Percentiles rank a stretch among this genome's conserved stretches.
Evolutionary conservation across 2,797 vertebrate species (phyloP).

Genomic region (Phyllotis vaccarum): DNA sequence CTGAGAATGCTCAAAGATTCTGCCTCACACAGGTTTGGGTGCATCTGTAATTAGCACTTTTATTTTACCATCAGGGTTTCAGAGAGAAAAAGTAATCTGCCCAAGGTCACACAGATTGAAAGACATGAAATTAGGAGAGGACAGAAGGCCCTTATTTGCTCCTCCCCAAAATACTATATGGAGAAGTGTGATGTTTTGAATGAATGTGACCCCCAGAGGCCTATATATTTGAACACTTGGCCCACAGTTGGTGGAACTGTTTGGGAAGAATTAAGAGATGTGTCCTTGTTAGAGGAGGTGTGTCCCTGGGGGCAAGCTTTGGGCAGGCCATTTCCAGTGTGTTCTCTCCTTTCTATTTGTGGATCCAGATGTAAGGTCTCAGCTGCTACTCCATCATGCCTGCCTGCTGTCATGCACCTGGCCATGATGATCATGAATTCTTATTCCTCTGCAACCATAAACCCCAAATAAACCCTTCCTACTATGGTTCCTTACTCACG

Average conservation of each 20-base stretch:
- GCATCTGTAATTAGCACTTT: background rate
- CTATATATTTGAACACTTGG: background rate
- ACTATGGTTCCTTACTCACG: background rate
- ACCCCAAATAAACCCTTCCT: background rate
- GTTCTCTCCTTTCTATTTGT: background rate
- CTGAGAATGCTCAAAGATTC: background rate
- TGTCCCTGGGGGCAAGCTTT: background rate
- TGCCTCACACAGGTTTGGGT: background rate
- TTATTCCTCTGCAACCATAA: background rate
- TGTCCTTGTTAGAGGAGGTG: background rate
- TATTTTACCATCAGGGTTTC: background rate
- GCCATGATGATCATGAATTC: background rate
- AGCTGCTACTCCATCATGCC: background rate
- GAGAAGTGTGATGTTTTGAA: background rate
- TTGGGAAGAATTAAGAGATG: background rate
- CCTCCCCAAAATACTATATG: background rate
- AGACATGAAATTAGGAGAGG: background rate
- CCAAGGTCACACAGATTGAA: background rate
- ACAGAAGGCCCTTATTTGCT: background rate
- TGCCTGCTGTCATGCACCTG: background rate
- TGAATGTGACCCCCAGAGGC: background rate
- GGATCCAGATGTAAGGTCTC: background rate
- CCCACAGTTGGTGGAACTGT: background rate
- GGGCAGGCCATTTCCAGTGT: background rate
- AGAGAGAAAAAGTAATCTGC: background rate